Evolutionary conservation across 2,888 invertebrate species (phyloP).

Genomic region (Drosophila anomelani): DNA sequence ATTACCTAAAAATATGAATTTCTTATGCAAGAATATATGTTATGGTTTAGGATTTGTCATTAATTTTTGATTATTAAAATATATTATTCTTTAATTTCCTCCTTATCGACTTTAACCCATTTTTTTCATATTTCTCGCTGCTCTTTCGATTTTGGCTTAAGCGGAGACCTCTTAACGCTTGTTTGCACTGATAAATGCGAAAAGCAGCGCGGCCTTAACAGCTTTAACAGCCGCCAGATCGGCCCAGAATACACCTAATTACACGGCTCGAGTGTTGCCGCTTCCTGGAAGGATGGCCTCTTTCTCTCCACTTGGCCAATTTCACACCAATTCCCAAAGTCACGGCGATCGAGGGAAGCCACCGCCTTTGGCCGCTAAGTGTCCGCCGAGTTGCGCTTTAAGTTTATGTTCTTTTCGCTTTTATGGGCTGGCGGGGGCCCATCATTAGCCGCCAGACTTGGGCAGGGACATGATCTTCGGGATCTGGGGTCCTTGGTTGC

Average conservation of each 20-base stretch:
- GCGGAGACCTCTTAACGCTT: slow-evolving; percentile 65
- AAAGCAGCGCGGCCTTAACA: slow-evolving; percentile 34
- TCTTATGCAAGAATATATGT: no score
- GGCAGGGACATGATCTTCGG: slow-evolving; percentile 42
- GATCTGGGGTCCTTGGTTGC: neutral
- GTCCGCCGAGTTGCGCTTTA: slow-evolving; percentile 41
- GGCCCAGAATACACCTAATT: slow-evolving; percentile 61
- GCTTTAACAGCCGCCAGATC: slow-evolving; percentile 24
- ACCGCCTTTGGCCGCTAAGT: slow-evolving; percentile 30
- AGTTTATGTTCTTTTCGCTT: slow-evolving; percentile 56
- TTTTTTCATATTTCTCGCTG: slow-evolving; percentile 19
- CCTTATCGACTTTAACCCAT: neutral
- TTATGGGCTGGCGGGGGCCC: slow-evolving; percentile 46
- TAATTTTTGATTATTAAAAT: neutral
- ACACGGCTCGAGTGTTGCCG: slow-evolving; percentile 45
- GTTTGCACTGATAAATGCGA: slow-evolving; percentile 79
- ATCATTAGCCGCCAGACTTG: slow-evolving; percentile 59
- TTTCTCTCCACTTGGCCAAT: slow-evolving; percentile 52
- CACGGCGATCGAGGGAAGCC: slow-evolving; percentile 8
- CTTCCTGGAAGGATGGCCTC: slow-evolving; percentile 61
- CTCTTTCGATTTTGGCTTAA: slow-evolving; percentile 48
- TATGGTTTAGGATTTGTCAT: no score
- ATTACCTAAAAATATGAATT: neutral
- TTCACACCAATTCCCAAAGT: slow-evolving; percentile 72
- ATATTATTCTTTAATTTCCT: neutral